phyloP scores from a whole-genome alignment of 2,888 invertebrate genomes.

The Drosophila hamatofila region DNA sequence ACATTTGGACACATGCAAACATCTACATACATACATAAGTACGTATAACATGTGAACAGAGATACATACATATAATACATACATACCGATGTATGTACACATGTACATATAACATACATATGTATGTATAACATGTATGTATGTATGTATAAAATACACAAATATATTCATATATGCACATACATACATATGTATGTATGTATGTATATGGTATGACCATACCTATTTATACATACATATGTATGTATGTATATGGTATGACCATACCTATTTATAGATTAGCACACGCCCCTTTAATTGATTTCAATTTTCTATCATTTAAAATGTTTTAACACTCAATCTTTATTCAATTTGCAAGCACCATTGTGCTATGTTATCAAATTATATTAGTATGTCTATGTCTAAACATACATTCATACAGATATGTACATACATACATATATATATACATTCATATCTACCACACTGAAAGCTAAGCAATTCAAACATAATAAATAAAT shows the following conservation, averaged over 20 bases:
- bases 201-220: no score
- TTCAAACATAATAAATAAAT: slow-evolving; percentile 6
- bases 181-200: background rate
- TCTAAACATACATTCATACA: background rate
- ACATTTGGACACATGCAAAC: no score
- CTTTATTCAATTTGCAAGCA: slow-evolving; percentile 1
- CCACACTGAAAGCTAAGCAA: background rate
- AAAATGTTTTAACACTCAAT: background rate
- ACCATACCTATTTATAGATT: background rate
- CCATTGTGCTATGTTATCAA: background rate
- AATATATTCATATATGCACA: background rate
- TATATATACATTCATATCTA: background rate
- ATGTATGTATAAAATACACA: no score
- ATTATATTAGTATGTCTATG: background rate
- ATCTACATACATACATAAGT: background rate
- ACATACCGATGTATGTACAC: no score
- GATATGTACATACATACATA: background rate
- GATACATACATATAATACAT: background rate
- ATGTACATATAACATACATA: background rate
- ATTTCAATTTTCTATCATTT: background rate
- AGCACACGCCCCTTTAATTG: background rate
- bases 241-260: background rate
- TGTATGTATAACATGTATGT: no score
- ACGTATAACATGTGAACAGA: no score
- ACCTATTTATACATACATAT: background rate